Evolutionary conservation across 1,140 invertebrate species (phyloP).

Genomic region (Neodiprion fabricii): DNA sequence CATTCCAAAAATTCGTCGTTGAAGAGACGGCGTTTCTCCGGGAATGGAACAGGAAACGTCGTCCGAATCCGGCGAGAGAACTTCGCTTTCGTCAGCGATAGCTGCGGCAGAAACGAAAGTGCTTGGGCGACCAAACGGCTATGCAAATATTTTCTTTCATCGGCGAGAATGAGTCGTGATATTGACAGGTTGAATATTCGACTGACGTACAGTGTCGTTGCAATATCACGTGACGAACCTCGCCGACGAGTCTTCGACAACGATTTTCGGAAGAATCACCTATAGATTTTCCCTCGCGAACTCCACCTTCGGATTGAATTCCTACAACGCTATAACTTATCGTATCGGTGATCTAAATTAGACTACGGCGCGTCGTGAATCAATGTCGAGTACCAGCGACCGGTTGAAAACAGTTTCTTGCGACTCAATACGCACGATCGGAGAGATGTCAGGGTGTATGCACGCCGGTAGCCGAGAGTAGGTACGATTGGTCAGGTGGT

Average conservation of each 20-base stretch:
- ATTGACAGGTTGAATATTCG: no score
- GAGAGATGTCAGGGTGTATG: not conserved
- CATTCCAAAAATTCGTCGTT: constrained; percentile 5
- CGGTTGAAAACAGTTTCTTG: not conserved
- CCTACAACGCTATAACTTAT: not conserved
- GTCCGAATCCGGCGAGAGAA: constrained; percentile 34
- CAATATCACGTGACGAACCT: constrained; percentile 9
- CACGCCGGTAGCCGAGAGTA: no score
- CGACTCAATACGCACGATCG: not conserved
- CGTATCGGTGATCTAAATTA: not conserved
- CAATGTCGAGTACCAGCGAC: not conserved
- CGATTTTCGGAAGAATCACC: not conserved
- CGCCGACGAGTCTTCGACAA: not conserved
- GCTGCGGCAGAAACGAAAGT: constrained; percentile 33
- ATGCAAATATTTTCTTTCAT: no score
- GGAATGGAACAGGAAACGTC: constrained; percentile 33
- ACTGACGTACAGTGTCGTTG: no score
- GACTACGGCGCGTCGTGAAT: not conserved
- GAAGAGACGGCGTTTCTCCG: not conserved
- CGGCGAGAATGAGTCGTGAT: no score
- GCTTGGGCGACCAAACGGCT: constrained; percentile 8
- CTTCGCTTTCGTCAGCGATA: constrained; percentile 34
- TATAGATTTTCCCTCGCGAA: not conserved
- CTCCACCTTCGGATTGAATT: not conserved
- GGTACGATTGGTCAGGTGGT: constrained; percentile 27